A percentile compares a stretch with the other conserved stretches of the same genome.
Evolutionary conservation across 2,113 vertebrate species (phyloP).

Genomic region (Myodes glareolus): DNA sequence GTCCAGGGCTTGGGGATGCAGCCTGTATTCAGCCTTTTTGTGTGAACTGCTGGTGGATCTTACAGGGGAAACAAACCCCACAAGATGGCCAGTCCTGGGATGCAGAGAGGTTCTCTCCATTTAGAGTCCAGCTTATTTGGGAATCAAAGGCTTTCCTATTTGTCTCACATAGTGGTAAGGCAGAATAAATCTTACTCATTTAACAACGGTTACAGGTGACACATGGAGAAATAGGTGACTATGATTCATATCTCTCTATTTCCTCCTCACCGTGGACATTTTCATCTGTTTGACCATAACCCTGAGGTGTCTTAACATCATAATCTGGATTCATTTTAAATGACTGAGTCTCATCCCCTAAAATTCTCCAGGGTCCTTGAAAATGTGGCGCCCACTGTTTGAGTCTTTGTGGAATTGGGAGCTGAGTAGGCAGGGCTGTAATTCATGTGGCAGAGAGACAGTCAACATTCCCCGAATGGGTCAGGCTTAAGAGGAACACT

Average conservation of each 20-base stretch:
- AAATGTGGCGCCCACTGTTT: not conserved
- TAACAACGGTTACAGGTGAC: not conserved
- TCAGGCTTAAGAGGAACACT: not conserved
- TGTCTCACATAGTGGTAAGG: not conserved
- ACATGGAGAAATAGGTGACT: not conserved
- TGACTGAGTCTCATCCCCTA: not conserved
- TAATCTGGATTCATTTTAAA: not conserved
- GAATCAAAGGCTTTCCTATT: slow-evolving; percentile 28
- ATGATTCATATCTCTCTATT: not conserved
- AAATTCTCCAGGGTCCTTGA: not conserved
- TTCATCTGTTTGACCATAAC: not conserved
- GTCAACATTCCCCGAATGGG: not conserved
- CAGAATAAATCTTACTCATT: not conserved
- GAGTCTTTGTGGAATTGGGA: not conserved
- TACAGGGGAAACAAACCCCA: not conserved
- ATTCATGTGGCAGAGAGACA: accelerated
- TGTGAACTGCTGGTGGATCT: slow-evolving; percentile 4
- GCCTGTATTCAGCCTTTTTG: not conserved
- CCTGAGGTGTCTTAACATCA: not conserved
- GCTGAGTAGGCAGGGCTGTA: not conserved
- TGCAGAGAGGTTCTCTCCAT: not conserved
- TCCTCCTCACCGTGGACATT: not conserved
- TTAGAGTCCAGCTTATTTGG: not conserved
- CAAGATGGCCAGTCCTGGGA: not conserved
- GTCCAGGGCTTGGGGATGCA: not conserved